phyloP scores from a whole-genome alignment of 2,797 vertebrate species.

The Xenopus petersii region DNA sequence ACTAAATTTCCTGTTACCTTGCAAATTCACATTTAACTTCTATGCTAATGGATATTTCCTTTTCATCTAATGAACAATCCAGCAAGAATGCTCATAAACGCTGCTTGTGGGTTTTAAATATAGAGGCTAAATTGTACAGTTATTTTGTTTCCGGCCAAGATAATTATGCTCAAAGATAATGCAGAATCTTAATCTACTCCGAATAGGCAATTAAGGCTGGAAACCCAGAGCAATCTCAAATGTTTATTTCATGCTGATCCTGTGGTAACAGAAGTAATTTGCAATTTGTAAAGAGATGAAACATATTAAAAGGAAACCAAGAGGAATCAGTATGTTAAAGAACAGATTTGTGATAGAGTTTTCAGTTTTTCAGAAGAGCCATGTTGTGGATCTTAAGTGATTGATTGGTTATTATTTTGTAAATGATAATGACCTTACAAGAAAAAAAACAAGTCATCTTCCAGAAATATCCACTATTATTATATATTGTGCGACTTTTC shows the following conservation, averaged over 20 bases:
- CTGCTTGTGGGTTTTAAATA: constrained; percentile 45
- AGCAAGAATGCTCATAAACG: constrained; percentile 35
- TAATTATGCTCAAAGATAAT: constrained; percentile 49
- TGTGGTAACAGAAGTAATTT: constrained; percentile 43
- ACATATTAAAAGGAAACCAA: constrained; percentile 39
- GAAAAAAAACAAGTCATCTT: constrained; percentile 6
- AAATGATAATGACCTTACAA: constrained; percentile 25
- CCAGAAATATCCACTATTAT: background rate
- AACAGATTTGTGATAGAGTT: background rate
- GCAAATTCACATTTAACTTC: constrained; percentile 24
- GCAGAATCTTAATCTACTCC: constrained; percentile 47
- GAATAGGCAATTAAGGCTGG: constrained; percentile 47
- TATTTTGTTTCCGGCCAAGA: constrained; percentile 42
- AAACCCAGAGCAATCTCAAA: constrained; percentile 48
- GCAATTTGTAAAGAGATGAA: constrained; percentile 46
- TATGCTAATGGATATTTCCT: constrained; percentile 37
- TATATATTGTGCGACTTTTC: too few species aligned
- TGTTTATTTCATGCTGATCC: constrained; percentile 48
- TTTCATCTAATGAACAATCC: constrained; percentile 35
- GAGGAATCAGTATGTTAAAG: constrained; percentile 19
- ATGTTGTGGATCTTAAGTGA: background rate
- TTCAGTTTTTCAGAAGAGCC: too few species aligned
- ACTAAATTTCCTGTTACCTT: constrained; percentile 16
- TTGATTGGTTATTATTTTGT: background rate
- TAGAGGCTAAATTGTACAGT: constrained; percentile 45